Percentiles rank a stretch among this genome's conserved stretches.
These are phyloP conservation scores for Noctilio leporinus DNA, from an alignment of 2,113 vertebrate genomes.

Conservation along the genomic window DNA sequence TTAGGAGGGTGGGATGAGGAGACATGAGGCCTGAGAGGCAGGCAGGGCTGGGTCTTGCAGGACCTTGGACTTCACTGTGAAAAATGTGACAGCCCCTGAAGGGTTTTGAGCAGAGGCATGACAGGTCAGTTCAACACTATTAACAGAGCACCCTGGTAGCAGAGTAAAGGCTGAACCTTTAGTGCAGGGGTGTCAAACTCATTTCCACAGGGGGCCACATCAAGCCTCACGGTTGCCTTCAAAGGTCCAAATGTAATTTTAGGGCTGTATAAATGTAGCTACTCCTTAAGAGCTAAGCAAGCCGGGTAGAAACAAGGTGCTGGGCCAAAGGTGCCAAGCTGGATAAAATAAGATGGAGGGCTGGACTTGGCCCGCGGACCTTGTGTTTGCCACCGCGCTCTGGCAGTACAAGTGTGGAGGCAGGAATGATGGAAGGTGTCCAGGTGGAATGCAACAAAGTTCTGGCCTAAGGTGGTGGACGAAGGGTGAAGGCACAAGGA, in stretches of 20 bases:
- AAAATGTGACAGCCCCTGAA: background rate
- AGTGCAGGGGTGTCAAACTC: too few relatives aligned
- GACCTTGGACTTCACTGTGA: background rate
- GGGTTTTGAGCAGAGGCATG: background rate
- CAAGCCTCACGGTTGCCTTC: too few relatives aligned
- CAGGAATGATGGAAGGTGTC: background rate
- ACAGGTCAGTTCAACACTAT: background rate
- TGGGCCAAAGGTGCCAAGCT: too few relatives aligned
- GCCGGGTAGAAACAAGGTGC: too few relatives aligned
- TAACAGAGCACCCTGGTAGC: background rate
- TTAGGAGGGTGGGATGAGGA: background rate
- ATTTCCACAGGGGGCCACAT: too few relatives aligned
- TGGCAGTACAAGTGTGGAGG: background rate
- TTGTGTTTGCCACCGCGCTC: too few relatives aligned
- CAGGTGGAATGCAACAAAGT: background rate
- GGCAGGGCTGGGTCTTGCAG: background rate
- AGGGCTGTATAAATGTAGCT: too few relatives aligned
- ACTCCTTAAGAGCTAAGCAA: too few relatives aligned
- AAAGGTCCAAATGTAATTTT: too few relatives aligned
- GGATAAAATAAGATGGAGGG: too few relatives aligned
- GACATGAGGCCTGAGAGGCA: background rate
- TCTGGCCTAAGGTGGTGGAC: background rate
- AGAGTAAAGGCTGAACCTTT: background rate
- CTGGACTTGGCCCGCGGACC: too few relatives aligned
- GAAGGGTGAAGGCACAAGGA: background rate